These are phyloP conservation scores for Drymonia ruficornis DNA, from an alignment of 2,888 invertebrate species.

Conservation along the genomic window DNA sequence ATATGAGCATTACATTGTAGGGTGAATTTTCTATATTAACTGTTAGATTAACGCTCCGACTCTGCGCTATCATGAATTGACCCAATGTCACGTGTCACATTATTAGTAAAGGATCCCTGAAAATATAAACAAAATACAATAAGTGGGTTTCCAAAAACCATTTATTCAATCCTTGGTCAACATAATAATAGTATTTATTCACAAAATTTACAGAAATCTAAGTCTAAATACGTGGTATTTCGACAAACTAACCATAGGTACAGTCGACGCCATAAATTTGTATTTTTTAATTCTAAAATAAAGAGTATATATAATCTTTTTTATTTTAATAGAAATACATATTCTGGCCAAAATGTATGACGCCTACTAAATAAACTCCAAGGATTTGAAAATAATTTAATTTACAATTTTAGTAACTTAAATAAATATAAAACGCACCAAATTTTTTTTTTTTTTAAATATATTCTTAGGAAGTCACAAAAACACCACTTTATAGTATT, in stretches of 20 bases:
- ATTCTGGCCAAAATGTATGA: background rate
- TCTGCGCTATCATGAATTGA: no score
- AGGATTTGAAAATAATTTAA: conserved; percentile 24
- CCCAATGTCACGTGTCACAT: no score
- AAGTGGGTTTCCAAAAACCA: conserved; percentile 26
- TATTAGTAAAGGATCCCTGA: no score
- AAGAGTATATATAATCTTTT: background rate
- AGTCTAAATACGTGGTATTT: background rate
- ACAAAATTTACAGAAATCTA: conserved; percentile 32
- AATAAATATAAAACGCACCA: conserved; percentile 7
- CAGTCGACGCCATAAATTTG: conserved; percentile 2
- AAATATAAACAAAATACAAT: background rate
- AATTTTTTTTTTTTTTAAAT: conserved; percentile 5
- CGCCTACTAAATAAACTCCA: conserved; percentile 18
- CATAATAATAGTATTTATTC: conserved; percentile 29
- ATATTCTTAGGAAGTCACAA: background rate
- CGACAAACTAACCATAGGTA: conserved; percentile 5
- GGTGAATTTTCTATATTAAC: no score
- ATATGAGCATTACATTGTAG: no score
- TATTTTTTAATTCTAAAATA: background rate
- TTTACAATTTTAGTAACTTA: conserved; percentile 13
- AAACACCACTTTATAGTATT: background rate
- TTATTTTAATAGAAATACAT: background rate
- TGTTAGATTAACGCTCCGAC: no score
- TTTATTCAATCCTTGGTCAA: conserved; percentile 44